Evolutionary conservation across 2,797 vertebrate genomes (phyloP), one percentile per base, ranked within the genome.

Genomic region (Thalassophryne amazonica): DNA sequence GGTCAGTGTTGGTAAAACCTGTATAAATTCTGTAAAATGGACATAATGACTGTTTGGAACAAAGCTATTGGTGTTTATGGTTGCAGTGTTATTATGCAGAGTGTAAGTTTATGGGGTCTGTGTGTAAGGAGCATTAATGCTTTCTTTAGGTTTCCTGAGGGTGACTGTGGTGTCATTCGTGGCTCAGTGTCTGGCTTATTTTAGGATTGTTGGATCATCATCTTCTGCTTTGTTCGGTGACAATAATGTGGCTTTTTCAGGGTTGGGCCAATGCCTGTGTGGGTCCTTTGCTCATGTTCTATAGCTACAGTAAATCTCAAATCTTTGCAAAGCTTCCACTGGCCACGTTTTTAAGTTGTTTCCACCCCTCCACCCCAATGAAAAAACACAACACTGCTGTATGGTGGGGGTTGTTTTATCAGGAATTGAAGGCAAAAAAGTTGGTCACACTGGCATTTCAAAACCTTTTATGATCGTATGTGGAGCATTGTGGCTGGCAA

Each of bases 181-280:
- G 13, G 16, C 22, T 30, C 24, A 21, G 9, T 47, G 21, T 51
- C 34, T n/a, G 8, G 43, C 5, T 12, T 14, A 46, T 1, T 35
- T 16, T n/a, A n/a, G n/a, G n/a, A n/a, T n/a, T n/a, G n/a, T n/a
- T n/a, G n/a, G n/a, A 3, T 49, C 36, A 56, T 23, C 41, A 54
- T 56, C 35, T 27, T 14, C 33, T 53, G 24, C 24, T 27, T 46
- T 62, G 6, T 31, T 8, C 33, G 18, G 40, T n/a, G n/a, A n/a
- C n/a, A 54, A 75, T 67, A 66, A 77, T 24, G 43, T 30, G 25
- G 54, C 14, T 67, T 69, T 64, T 40, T 38, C 39, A 56, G 48
- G 24, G 42, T 59, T 50, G 30, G 30, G 62, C 8, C 45, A 4
- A 32, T 12, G 68, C 52, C 34, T 34, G 21, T 29, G 15, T 37